phyloP scores from a whole-genome alignment of 2,797 vertebrate species.

The Erithacus rubecula region DNA sequence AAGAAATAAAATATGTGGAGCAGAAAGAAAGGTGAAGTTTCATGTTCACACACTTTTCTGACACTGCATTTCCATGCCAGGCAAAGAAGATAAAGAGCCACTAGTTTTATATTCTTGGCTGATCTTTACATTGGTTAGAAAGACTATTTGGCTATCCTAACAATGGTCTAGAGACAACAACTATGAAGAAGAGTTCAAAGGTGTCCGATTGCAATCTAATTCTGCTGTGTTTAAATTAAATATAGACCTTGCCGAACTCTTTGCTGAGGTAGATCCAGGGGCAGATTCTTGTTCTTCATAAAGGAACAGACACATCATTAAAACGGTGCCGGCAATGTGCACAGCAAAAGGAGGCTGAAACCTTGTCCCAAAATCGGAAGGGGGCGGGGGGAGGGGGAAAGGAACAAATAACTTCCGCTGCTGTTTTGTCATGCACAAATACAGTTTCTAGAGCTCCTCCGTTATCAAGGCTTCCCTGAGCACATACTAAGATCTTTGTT shows the following conservation, averaged over 20 bases:
- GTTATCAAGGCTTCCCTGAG: not conserved
- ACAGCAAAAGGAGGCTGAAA: not conserved
- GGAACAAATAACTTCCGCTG: not conserved
- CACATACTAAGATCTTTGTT: not conserved
- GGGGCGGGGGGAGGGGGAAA: rapidly evolving
- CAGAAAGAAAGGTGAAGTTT: not conserved
- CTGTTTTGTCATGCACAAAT: not conserved
- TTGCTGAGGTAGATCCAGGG: not conserved
- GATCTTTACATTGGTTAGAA: not conserved
- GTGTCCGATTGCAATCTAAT: not conserved
- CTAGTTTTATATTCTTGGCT: not conserved
- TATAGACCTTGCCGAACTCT: not conserved
- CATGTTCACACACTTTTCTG: not conserved
- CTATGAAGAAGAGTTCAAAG: not conserved
- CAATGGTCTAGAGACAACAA: not conserved
- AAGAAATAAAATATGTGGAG: not conserved
- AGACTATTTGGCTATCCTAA: not conserved
- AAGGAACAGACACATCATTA: not conserved
- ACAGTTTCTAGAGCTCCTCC: not conserved
- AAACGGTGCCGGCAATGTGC: not conserved
- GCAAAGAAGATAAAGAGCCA: not conserved
- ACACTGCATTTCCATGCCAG: not conserved
- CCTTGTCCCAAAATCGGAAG: not conserved
- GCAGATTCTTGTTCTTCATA: not conserved
- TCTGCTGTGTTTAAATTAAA: not conserved